phyloP scores from a whole-genome alignment of 2,113 vertebrate species.

The Mus musculus region DNA sequence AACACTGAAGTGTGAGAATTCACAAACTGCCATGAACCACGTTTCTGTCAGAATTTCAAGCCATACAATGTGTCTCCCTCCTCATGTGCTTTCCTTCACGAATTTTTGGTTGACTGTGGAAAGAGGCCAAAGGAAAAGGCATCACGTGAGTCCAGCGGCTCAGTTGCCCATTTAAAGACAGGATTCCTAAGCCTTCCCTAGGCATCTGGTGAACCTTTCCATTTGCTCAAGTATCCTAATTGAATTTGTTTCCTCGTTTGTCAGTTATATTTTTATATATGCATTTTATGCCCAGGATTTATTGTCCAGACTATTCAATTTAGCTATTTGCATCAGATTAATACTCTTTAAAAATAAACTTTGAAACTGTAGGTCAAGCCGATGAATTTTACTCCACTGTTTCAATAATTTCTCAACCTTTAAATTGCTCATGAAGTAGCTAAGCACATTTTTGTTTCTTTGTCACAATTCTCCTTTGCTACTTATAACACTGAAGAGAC shows the following conservation, averaged over 20 bases:
- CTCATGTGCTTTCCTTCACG: conserved; percentile 48
- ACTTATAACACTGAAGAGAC: not conserved
- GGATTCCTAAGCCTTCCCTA: not conserved
- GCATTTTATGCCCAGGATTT: not conserved
- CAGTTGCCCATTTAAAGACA: not conserved
- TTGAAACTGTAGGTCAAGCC: not conserved
- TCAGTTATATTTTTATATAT: not conserved
- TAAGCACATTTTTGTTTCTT: conserved; percentile 10
- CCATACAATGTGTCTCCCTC: not conserved
- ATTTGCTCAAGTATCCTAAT: not conserved
- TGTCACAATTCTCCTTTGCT: not conserved
- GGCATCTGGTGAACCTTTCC: not conserved
- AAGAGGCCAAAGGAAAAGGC: conserved; percentile 42
- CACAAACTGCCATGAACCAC: not conserved
- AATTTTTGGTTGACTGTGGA: conserved; percentile 68
- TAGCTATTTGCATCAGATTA: conserved; percentile 34
- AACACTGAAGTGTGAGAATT: not conserved
- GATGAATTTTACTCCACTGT: conserved; percentile 2
- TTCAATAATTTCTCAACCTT: conserved; percentile 46
- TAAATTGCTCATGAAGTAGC: conserved; percentile 32
- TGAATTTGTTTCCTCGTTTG: not conserved
- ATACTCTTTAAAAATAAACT: conserved; percentile 7
- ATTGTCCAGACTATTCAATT: conserved; percentile 33
- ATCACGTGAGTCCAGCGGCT: conserved; percentile 36
- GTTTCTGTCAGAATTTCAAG: conserved; percentile 38